Evolutionary conservation across 2,113 vertebrate species (phyloP).

Genomic region (Pteronura brasiliensis): DNA sequence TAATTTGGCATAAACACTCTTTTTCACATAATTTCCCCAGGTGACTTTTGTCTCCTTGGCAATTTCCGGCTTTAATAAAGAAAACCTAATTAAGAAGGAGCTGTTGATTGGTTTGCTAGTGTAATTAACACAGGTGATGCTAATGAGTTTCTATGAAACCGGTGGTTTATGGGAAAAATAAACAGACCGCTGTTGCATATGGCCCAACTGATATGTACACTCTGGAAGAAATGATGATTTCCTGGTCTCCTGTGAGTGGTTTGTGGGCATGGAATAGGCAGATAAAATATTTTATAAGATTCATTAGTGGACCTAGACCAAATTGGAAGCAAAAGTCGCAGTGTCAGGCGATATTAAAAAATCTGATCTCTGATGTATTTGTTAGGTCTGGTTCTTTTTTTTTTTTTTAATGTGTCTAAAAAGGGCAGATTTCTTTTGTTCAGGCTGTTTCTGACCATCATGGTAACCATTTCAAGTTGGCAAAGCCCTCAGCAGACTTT

Average conservation of each 20-base stretch:
- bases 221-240: constrained; percentile 91
- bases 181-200: constrained; percentile 83
- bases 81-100: constrained; percentile 98
- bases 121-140: constrained; percentile 99
- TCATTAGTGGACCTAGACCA: constrained; percentile 93
- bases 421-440: constrained; percentile 40
- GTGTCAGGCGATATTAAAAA: constrained; percentile 78
- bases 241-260: constrained; percentile 89
- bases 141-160: constrained; percentile 99
- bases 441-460: neutral
- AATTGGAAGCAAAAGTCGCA: constrained; percentile 85
- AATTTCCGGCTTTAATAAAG: constrained; percentile 97
- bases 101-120: constrained; percentile 98
- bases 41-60: constrained; percentile 93
- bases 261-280: constrained; percentile 86
- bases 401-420: neutral
- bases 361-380: constrained; percentile 68
- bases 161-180: constrained; percentile 90
- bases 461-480: neutral
- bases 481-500: neutral
- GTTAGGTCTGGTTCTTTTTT: constrained; percentile 52
- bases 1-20: constrained; percentile 89
- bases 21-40: constrained; percentile 91
- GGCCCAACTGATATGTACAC: constrained; percentile 84
- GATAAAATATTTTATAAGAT: constrained; percentile 93